Conservation (phyloP, 1,140 invertebrate genomes). For the Spodoptera litura region DNA sequence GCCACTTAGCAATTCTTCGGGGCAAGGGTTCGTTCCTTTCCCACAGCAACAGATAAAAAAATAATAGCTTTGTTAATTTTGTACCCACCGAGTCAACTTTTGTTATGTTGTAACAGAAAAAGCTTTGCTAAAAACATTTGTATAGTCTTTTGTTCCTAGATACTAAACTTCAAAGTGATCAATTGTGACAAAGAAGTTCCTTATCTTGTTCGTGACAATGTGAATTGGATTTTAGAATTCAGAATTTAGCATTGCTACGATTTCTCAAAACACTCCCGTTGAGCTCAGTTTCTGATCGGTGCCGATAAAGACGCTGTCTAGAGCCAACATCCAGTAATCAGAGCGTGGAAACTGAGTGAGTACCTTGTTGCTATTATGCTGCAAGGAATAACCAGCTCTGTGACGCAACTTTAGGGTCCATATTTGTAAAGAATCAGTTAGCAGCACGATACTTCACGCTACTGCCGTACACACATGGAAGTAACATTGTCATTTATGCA, state of each 20-base stretch:
- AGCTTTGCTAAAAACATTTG: not conserved
- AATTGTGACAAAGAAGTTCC: constrained; percentile 3
- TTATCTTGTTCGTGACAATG: constrained; percentile 1
- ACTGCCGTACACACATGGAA: constrained; percentile 68
- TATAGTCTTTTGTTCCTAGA: not conserved
- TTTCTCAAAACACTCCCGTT: constrained; percentile 57
- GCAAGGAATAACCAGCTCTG: constrained; percentile 62
- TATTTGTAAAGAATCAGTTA: constrained; percentile 43
- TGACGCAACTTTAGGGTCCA: constrained; percentile 39
- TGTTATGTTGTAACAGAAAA: not conserved
- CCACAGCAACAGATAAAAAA: too few relatives aligned
- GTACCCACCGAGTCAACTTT: not conserved
- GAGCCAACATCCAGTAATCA: constrained; percentile 86
- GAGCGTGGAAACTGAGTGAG: constrained; percentile 83
- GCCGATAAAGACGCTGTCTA: constrained; percentile 83
- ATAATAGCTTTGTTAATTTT: too few relatives aligned
- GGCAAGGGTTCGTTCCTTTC: too few relatives aligned
- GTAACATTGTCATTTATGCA: constrained; percentile 65
- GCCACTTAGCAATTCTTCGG: not conserved
- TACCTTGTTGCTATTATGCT: constrained; percentile 71
- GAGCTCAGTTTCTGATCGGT: constrained; percentile 78
- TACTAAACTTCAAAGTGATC: constrained; percentile 10
- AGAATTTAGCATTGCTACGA: constrained; percentile 47
- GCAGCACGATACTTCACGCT: constrained; percentile 62
- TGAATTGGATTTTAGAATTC: constrained; percentile 16